Evolutionary conservation across 1,140 invertebrate species (phyloP).

Genomic region (Parapsyche elsis): DNA sequence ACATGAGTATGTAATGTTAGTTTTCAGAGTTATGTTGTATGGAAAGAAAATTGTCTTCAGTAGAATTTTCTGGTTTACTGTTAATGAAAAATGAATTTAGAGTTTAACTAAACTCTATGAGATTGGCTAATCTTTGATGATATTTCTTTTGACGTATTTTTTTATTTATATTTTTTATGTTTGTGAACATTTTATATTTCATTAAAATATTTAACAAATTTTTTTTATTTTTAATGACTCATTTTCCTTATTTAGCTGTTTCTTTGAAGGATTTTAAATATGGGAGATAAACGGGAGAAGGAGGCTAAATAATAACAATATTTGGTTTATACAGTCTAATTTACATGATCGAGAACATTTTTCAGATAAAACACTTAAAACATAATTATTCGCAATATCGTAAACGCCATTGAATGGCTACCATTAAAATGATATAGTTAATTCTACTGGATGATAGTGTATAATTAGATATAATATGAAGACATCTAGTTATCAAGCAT

Average conservation of each 20-base stretch:
- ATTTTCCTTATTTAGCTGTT: neutral
- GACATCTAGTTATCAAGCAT: slow-evolving; percentile 21
- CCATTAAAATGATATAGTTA: neutral
- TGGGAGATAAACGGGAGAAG: neutral
- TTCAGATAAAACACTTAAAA: slow-evolving; percentile 15
- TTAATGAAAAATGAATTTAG: too few species aligned
- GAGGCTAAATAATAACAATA: neutral
- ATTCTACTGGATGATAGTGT: slow-evolving; percentile 25
- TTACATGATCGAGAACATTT: slow-evolving; percentile 5
- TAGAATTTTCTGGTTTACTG: too few species aligned
- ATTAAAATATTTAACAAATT: too few species aligned
- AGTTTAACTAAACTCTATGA: too few species aligned
- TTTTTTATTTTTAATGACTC: too few species aligned
- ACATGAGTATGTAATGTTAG: too few species aligned
- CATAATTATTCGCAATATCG: slow-evolving; percentile 10
- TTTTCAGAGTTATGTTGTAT: too few species aligned
- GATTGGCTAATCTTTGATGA: too few species aligned
- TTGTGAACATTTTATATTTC: too few species aligned
- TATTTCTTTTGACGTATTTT: too few species aligned
- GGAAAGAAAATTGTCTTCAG: too few species aligned
- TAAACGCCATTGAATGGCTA: neutral
- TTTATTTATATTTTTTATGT: too few species aligned
- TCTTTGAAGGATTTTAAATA: neutral
- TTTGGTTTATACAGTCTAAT: slow-evolving; percentile 17
- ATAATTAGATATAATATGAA: slow-evolving; percentile 10